Percentiles rank a stretch among this genome's conserved stretches.
These are phyloP conservation scores for Tokudaia tokunoshimensis DNA, from an alignment of 2,797 vertebrate species.

Conservation along the genomic window DNA sequence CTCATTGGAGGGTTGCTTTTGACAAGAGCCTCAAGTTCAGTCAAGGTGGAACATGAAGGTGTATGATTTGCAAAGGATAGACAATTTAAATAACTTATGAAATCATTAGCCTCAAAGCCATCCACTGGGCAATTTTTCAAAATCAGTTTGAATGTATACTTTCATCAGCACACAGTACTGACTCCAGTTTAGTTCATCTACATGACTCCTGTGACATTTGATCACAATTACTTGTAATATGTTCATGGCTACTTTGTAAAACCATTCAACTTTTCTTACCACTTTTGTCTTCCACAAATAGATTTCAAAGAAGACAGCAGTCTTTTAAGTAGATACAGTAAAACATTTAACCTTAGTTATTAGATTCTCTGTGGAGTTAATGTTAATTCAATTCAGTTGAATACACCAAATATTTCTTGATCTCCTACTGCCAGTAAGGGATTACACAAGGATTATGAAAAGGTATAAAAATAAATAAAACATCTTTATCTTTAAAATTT, in stretches of 20 bases:
- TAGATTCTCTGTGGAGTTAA: conserved; percentile 31
- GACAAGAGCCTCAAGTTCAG: conserved; percentile 54
- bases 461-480: conserved; percentile 56
- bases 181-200: conserved; percentile 49
- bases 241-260: conserved; percentile 40
- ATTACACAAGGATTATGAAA: conserved; percentile 28
- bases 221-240: conserved; percentile 42
- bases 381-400: conserved; percentile 49
- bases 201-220: conserved; percentile 47
- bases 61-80: not conserved
- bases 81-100: conserved; percentile 69
- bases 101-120: conserved; percentile 43
- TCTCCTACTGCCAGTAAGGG: not conserved
- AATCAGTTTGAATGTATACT: not conserved
- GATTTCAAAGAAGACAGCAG: conserved; percentile 17
- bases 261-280: not conserved
- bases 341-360: conserved; percentile 22
- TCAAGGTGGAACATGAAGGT: conserved; percentile 37
- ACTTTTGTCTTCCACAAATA: conserved; percentile 51
- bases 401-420: conserved; percentile 62
- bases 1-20: conserved; percentile 24
- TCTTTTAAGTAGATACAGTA: conserved; percentile 48
- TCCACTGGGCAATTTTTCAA: conserved; percentile 9
- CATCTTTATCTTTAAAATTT: conserved; percentile 30
- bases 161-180: not conserved